A percentile compares a stretch with the other conserved stretches of the same genome.
Conservation (phyloP, 1,140 invertebrate genomes). For the Acromyrmex heyeri region DNA sequence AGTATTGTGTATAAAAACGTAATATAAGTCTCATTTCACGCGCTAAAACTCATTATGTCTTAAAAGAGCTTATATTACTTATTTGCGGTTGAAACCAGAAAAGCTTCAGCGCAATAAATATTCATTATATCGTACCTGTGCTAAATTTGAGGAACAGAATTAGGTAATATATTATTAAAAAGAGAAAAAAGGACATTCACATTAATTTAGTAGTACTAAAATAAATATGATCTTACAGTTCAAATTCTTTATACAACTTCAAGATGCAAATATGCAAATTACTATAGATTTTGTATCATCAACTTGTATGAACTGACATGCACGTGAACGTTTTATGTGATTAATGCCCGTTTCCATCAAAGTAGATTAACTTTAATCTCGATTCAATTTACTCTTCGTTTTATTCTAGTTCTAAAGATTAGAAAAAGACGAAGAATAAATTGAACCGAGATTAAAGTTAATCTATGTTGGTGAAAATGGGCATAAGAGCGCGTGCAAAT, state of each 20-base stretch:
- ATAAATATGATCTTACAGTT: constrained; percentile 5
- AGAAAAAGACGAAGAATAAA: too few relatives aligned
- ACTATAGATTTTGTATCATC: constrained; percentile 35
- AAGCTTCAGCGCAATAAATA: neutral
- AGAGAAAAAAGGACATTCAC: neutral
- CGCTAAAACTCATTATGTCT: constrained; percentile 1
- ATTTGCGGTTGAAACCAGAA: constrained; percentile 12
- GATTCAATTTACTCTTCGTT: too few relatives aligned
- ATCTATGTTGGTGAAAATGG: too few relatives aligned
- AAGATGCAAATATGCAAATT: constrained; percentile 12
- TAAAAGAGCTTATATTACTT: constrained; percentile 1
- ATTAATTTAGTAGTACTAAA: neutral
- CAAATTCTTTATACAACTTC: constrained; percentile 12
- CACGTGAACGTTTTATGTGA: constrained; percentile 70
- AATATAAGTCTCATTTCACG: constrained; percentile 3
- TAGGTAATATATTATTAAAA: constrained; percentile 5
- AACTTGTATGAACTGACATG: constrained; percentile 85
- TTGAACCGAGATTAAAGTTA: too few relatives aligned
- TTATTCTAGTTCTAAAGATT: too few relatives aligned
- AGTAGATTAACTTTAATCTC: too few relatives aligned
- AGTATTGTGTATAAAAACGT: neutral
- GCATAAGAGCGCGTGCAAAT: constrained; percentile 19
- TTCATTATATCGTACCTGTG: constrained; percentile 9
- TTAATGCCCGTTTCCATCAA: too few relatives aligned
- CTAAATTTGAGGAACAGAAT: neutral